Conservation (phyloP, 2,888 invertebrate species). For the Heteromyza rotundicornis region DNA sequence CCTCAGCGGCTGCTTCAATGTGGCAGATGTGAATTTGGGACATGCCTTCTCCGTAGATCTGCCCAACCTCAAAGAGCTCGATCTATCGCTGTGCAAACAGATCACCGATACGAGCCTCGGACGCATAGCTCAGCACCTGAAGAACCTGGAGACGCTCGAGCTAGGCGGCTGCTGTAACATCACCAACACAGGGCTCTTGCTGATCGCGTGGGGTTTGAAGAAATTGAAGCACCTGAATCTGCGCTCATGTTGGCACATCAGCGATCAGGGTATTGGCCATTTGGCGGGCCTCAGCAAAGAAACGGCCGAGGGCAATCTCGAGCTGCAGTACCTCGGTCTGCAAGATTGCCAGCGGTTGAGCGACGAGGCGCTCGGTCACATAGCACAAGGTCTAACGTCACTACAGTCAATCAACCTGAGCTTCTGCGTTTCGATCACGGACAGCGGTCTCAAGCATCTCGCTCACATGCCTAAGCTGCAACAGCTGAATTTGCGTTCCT, state of each 20-base stretch:
- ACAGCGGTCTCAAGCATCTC: slow-evolving; percentile 86
- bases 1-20: slow-evolving; percentile 91
- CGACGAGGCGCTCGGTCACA: slow-evolving; percentile 87
- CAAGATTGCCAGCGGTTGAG: slow-evolving; percentile 95
- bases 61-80: slow-evolving; percentile 78
- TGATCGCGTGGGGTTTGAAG: slow-evolving; percentile 87
- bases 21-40: slow-evolving; percentile 83
- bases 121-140: slow-evolving; percentile 82
- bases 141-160: slow-evolving; percentile 85
- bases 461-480: slow-evolving; percentile 83
- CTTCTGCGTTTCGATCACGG: slow-evolving; percentile 94
- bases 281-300: slow-evolving; percentile 77
- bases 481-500: slow-evolving; percentile 87
- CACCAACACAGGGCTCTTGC: slow-evolving; percentile 84
- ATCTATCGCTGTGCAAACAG: slow-evolving; percentile 92
- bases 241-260: slow-evolving; percentile 90
- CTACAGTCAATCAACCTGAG: slow-evolving; percentile 89
- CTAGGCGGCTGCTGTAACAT: slow-evolving; percentile 92
- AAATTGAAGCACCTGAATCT: slow-evolving; percentile 84
- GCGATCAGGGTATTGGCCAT: slow-evolving; percentile 88
- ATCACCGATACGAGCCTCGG: slow-evolving; percentile 89
- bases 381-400: slow-evolving; percentile 79
- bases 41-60: slow-evolving; percentile 82
- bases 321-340: slow-evolving; percentile 82
- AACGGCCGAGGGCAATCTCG: slow-evolving; percentile 72